Conservation (phyloP, 1,140 invertebrate species). For the Sycophila sp. region DNA sequence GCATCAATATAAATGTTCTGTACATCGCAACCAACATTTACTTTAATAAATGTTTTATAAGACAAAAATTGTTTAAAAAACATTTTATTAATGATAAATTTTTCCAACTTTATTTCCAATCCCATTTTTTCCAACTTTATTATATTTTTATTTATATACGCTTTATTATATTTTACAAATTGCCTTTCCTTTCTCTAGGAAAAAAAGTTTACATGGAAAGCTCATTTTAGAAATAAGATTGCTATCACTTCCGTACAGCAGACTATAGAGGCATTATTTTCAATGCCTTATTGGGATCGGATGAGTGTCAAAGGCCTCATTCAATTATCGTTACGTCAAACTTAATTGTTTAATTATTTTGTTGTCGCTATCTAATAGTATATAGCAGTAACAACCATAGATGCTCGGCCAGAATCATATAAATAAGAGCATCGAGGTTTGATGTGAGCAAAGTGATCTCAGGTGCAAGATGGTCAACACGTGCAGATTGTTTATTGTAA, state of each 20-base stretch:
- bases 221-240: conserved; percentile 29
- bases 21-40: too few species aligned
- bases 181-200: too few species aligned
- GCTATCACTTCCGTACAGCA: conserved; percentile 48
- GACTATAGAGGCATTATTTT: neutral
- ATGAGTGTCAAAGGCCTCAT: conserved; percentile 37
- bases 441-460: conserved; percentile 37
- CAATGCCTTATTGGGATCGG: conserved; percentile 43
- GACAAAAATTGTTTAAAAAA: too few species aligned
- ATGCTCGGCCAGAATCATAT: conserved; percentile 48
- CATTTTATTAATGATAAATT: too few species aligned
- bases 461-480: conserved; percentile 48
- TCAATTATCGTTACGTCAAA: conserved; percentile 52
- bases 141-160: too few species aligned
- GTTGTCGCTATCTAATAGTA: conserved; percentile 36
- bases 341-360: conserved; percentile 58
- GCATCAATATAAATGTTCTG: too few species aligned
- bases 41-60: too few species aligned
- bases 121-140: too few species aligned
- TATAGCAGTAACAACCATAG: conserved; percentile 35
- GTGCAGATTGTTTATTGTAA: conserved; percentile 53
- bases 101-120: too few species aligned
- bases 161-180: too few species aligned
- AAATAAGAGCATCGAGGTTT: conserved; percentile 47
- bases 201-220: neutral